A percentile compares a stretch with the other conserved stretches of the same genome.
These are phyloP conservation scores for Bubo bubo DNA, from an alignment of 2,113 vertebrate species.

Conservation along the genomic window DNA sequence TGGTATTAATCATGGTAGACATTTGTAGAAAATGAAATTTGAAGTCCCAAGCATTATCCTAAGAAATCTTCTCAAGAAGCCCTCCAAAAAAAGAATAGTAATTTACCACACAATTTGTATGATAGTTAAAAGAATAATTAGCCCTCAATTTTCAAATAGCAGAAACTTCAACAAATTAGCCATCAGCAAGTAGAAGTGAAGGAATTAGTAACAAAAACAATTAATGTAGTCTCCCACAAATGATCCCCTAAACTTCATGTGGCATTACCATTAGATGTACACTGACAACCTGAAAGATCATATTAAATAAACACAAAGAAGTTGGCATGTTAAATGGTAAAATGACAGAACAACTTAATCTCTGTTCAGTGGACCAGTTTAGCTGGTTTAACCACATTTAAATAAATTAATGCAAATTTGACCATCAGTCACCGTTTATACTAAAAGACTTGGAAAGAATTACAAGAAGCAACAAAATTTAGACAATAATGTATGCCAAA, in stretches of 20 bases:
- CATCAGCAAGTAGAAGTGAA: neutral
- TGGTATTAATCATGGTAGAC: neutral
- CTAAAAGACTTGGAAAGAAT: neutral
- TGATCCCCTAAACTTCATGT: neutral
- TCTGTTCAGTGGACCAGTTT: neutral
- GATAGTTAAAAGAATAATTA: neutral
- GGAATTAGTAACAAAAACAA: neutral
- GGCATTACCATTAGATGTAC: neutral
- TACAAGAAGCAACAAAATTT: neutral
- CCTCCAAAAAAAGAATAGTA: neutral
- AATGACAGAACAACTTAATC: neutral
- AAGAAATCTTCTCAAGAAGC: neutral
- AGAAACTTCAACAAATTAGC: neutral
- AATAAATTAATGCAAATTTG: neutral
- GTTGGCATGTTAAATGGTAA: neutral
- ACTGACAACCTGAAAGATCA: neutral
- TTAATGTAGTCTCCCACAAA: neutral
- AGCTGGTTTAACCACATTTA: neutral
- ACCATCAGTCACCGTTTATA: neutral
- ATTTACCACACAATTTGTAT: neutral
- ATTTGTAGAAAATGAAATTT: neutral
- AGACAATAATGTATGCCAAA: neutral
- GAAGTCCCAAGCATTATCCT: neutral
- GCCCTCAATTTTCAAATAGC: neutral
- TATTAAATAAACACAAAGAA: neutral